These are phyloP conservation scores for Hippocampus zosterae DNA, from an alignment of 2,113 vertebrate species.

Conservation along the genomic window DNA sequence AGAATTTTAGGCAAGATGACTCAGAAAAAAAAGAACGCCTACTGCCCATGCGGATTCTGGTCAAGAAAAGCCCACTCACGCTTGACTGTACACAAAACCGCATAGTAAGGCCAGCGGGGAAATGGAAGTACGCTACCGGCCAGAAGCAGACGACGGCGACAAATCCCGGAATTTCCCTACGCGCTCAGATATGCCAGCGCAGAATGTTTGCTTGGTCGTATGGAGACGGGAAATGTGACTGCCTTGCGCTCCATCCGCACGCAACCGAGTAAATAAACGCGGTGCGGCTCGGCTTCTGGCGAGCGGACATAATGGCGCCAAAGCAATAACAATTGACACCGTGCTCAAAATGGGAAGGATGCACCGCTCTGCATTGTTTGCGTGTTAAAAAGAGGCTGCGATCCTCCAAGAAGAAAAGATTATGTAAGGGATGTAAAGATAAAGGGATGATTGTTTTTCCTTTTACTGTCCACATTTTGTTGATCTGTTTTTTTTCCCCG, in stretches of 20 bases:
- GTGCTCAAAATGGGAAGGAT: neutral
- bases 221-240: neutral
- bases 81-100: slow-evolving; percentile 18
- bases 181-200: neutral
- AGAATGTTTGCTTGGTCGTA: neutral
- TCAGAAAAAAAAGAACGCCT: slow-evolving; percentile 88
- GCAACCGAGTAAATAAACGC: neutral
- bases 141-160: neutral
- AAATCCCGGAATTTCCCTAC: neutral
- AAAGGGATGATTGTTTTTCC: too few relatives aligned
- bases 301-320: neutral
- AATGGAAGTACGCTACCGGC: neutral
- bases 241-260: neutral
- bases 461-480: too few relatives aligned
- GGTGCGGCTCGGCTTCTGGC: neutral
- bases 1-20: slow-evolving; percentile 99
- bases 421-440: too few relatives aligned
- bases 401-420: too few relatives aligned
- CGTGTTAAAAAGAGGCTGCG: too few relatives aligned
- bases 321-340: neutral
- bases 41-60: slow-evolving; percentile 94
- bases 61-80: slow-evolving; percentile 51
- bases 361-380: neutral
- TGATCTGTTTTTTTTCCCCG: too few relatives aligned
- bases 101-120: slow-evolving; percentile 20